phyloP scores from a whole-genome alignment of 1,140 invertebrate genomes.

The Scaptomyza hsui region DNA sequence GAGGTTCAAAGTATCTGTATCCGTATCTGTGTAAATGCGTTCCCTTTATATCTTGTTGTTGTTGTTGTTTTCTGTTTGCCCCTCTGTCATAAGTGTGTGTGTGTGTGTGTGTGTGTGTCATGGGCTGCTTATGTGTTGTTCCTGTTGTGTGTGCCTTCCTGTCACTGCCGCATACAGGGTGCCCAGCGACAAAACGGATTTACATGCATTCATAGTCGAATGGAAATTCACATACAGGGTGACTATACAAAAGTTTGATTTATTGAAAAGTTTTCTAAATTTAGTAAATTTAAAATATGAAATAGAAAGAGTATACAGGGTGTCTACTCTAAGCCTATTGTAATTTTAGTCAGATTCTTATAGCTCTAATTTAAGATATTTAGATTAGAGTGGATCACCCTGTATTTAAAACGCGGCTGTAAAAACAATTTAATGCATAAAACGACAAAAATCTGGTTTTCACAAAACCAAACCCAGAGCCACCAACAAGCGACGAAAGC shows the following conservation, averaged over 20 bases:
- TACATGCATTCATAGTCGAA: not conserved
- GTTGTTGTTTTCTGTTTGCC: slow-evolving; percentile 30
- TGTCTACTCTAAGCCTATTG: not conserved
- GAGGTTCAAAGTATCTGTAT: slow-evolving; percentile 74
- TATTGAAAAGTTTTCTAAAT: too few species aligned
- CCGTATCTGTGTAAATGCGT: slow-evolving; percentile 77
- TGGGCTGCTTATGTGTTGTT: slow-evolving; percentile 60
- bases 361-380: too few species aligned
- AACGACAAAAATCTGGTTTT: slow-evolving; percentile 82
- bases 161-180: slow-evolving; percentile 63
- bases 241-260: not conserved
- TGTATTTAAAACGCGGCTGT: slow-evolving; percentile 75
- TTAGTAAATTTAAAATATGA: too few species aligned
- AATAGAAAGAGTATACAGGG: not conserved
- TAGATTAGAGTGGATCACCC: slow-evolving; percentile 40
- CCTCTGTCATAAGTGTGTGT: slow-evolving; percentile 14
- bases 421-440: slow-evolving; percentile 82
- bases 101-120: slow-evolving; percentile 49
- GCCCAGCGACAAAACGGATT: slow-evolving; percentile 5
- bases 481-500: slow-evolving; percentile 65
- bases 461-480: slow-evolving; percentile 70
- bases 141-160: slow-evolving; percentile 56
- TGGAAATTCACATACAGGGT: slow-evolving; percentile 1
- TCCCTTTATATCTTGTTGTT: slow-evolving; percentile 62
- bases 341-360: not conserved